Evolutionary conservation across 2,888 invertebrate species (phyloP).

Genomic region (Ptychoptera contaminata): DNA sequence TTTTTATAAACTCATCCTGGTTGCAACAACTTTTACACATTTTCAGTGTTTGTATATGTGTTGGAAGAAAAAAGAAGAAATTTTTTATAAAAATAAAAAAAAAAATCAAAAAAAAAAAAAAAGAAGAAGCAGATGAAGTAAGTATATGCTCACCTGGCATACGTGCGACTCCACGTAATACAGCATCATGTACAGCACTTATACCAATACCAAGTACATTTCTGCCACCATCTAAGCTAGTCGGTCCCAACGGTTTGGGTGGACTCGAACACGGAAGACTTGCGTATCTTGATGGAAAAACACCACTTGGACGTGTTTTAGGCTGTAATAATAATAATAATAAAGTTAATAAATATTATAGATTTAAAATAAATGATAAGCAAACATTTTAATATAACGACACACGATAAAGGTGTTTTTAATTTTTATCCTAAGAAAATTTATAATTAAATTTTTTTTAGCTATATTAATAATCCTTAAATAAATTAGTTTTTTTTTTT

Average conservation of each 20-base stretch:
- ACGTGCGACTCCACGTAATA: constrained; percentile 26
- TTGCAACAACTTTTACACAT: neutral
- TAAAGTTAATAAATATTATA: neutral
- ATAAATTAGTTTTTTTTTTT: no score
- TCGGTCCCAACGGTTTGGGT: constrained; percentile 12
- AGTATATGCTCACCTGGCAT: constrained; percentile 23
- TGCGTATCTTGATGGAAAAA: constrained; percentile 28
- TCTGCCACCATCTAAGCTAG: constrained; percentile 21
- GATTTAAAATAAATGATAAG: neutral
- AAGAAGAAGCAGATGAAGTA: no score
- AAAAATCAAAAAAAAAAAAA: no score
- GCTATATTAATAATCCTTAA: no score
- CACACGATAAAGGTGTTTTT: no score
- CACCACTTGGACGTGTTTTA: constrained; percentile 23
- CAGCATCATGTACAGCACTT: constrained; percentile 31
- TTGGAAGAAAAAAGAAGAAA: neutral
- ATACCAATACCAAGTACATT: constrained; percentile 30
- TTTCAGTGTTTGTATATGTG: neutral
- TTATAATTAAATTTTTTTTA: neutral
- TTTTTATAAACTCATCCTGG: no score
- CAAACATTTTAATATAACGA: no score
- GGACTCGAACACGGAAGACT: constrained; percentile 30
- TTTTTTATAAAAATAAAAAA: constrained; percentile 3
- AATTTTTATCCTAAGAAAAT: neutral
- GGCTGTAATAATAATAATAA: constrained; percentile 18